Evolutionary conservation across 2,888 invertebrate species (phyloP), one percentile per base, ranked within the genome.

Genomic region (Nymphalis c-album): DNA sequence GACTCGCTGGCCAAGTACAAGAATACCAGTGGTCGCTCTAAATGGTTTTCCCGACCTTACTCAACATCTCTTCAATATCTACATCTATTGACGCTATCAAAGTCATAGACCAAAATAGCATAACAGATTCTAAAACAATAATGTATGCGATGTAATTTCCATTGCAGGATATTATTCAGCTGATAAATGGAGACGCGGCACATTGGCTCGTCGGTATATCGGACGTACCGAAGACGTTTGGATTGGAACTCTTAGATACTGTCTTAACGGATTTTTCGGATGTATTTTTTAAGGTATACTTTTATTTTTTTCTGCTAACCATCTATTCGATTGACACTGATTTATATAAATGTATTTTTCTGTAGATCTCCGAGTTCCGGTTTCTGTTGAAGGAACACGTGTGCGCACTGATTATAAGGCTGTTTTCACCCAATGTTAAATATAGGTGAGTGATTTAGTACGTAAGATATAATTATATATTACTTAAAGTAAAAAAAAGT

Each of bases 391-490:
- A 99, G 85, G 99, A 99, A 85, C 95, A 98, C 73, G 99, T 99
- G 0, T 99, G 99, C 85, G 99, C 99, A 0, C 93, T 99, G 78
- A 97, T 99, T n/a, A 99, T 99, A 74, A 97, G 98, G 86, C 92
- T 99, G 70, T 99, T 99, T 86, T 99, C 99, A 31, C 99, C 99
- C 16, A 99, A 98, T 85, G 97, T 99, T n/a, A 99, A 99, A 83
- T 98, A 98, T 88, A 95, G 98, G 91, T 91, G 72, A 76, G 73
- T 73, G n/a, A 48, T 2, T n/a, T 53, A 1, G 17, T 5, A 17
- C 16, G 53, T 13, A 22, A 1, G 17, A 16, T 26, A 22, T n/a
- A n/a, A n/a, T n/a, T n/a, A n/a, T n/a, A n/a, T n/a, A n/a, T n/a
- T n/a, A n/a, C n/a, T n/a, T n/a, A n/a, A n/a, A n/a, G n/a, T n/a